phyloP scores from a whole-genome alignment of 2,797 vertebrate genomes.

The Malurus splendens region DNA sequence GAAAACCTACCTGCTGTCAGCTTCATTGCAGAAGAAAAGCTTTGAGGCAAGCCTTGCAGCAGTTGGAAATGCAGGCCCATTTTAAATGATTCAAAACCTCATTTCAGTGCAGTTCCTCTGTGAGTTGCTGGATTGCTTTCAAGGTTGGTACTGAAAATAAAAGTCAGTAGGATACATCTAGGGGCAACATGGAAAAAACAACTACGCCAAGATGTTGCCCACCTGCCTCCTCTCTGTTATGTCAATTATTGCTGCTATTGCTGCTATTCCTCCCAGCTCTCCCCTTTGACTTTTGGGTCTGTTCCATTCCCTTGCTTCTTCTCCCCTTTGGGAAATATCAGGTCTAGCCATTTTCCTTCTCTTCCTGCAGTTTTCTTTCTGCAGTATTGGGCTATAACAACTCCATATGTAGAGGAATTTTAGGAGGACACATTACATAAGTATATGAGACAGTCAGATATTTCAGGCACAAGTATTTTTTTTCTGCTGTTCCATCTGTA shows the following conservation, averaged over 20 bases:
- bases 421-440: conserved; percentile 21
- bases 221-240: background rate
- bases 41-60: background rate
- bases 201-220: background rate
- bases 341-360: background rate
- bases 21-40: background rate
- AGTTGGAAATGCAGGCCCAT: background rate
- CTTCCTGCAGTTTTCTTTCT: background rate
- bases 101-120: background rate
- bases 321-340: background rate
- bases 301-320: background rate
- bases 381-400: background rate
- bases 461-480: conserved; percentile 16
- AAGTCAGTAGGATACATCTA: background rate
- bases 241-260: background rate
- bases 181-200: background rate
- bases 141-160: background rate
- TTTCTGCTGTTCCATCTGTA: conserved; percentile 30
- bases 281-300: background rate
- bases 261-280: background rate
- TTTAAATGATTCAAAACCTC: background rate
- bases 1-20: background rate
- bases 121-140: background rate
- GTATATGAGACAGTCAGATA: conserved; percentile 8
- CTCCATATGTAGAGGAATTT: conserved; percentile 1